Evolutionary conservation across 2,113 vertebrate genomes (phyloP), one percentile per base, ranked within the genome.

Genomic region (Mionectes macconnelli): DNA sequence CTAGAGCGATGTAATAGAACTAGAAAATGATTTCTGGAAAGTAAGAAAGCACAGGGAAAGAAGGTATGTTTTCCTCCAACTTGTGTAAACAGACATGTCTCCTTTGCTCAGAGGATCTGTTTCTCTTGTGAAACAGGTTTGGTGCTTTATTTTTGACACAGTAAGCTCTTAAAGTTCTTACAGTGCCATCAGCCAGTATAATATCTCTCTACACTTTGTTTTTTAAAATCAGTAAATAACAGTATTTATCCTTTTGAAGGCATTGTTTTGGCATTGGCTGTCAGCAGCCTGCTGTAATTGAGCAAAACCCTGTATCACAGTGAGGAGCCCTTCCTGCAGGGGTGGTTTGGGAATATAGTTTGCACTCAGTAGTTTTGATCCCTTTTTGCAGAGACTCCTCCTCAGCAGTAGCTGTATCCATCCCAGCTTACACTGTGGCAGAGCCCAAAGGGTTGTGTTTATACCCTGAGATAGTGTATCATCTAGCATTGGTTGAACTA

Each of bases 111-210:
- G 47, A 87, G 16, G 10, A 21, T 84, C 27, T 33, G 40, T 78
- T 79, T 55, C 8, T 44, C 33, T 73, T 82, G 24, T 93, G 78
- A 60, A 39, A 23, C 37, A 74, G 40, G 21, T 47, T 78, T 23
- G 2, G 53, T 88, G 53, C 62, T 85, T 85, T 90, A 31, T 70
- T 94, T 80, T 88, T 94, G 42, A 85, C 75, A 83, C 31, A 40
- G 42, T 72, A 74, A 89, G n/a, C 81, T 91, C 50, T 73, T 66
- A 69, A 76, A 70, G 50, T 67, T 84, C 75, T 93, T 89, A 80
- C 5, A 44, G 0, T 70, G 74, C 69, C n/a, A 87, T 90, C 64
- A 74, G 24, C 40, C 25, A 37, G 60, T 69, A 53, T 70, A 91
- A 57, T 66, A 37, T 45, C 8, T 60, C 50, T 81, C 27, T 69